phyloP scores from a whole-genome alignment of 2,888 invertebrate species.

The Myopa tessellatipennis region DNA sequence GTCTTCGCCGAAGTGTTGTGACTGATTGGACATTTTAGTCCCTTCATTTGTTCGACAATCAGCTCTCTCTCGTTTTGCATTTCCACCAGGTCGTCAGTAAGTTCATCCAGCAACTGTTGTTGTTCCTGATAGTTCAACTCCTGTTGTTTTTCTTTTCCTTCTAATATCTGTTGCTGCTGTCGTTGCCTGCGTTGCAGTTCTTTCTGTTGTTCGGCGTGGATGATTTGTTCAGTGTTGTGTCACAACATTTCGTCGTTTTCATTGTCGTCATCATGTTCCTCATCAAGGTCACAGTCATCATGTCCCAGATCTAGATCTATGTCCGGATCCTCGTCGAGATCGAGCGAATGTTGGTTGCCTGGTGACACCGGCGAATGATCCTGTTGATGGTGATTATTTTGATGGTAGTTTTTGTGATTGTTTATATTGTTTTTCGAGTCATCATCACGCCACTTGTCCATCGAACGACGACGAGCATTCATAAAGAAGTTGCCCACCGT shows the following conservation, averaged over 20 bases:
- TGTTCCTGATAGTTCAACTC: conserved; percentile 42
- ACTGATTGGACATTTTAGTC: conserved; percentile 40
- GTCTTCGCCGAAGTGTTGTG: conserved; percentile 42
- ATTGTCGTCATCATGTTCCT: conserved; percentile 49
- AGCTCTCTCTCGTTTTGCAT: conserved; percentile 32
- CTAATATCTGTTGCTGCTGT: conserved; percentile 31
- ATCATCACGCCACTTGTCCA: conserved; percentile 99
- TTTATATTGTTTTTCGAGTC: conserved; percentile 68
- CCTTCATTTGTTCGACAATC: conserved; percentile 35
- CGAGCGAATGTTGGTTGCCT: conserved; percentile 57
- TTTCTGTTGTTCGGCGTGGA: conserved; percentile 39
- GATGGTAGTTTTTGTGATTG: conserved; percentile 28
- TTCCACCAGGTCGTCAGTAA: conserved; percentile 21
- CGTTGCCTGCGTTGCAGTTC: conserved; percentile 31
- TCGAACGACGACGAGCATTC: conserved; percentile 97
- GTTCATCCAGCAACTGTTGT: conserved; percentile 39
- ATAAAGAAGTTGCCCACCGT: conserved; percentile 99
- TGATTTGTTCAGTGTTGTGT: conserved; percentile 53
- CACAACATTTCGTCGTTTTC: conserved; percentile 59
- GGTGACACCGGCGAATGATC: conserved; percentile 53
- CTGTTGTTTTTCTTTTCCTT: conserved; percentile 43
- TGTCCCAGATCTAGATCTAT: conserved; percentile 65
- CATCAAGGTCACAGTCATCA: conserved; percentile 64
- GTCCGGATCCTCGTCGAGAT: conserved; percentile 63
- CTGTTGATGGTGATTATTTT: conserved; percentile 35